Evolutionary conservation across 2,113 vertebrate species (phyloP).

Genomic region (Hystrix brachyura): DNA sequence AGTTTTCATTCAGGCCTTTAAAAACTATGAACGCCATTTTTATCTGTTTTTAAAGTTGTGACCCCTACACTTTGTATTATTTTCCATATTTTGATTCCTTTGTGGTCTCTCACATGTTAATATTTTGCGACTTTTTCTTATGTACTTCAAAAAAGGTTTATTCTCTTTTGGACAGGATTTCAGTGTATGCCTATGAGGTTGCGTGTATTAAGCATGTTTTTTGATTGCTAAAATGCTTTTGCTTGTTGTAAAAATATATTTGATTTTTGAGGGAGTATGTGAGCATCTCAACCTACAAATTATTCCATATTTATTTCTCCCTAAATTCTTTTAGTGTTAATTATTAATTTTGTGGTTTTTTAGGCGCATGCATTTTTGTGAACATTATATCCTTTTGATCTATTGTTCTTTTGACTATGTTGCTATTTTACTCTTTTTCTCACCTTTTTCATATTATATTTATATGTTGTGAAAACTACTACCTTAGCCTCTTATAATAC

Average conservation of each 20-base stretch:
- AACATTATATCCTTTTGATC: neutral
- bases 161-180: neutral
- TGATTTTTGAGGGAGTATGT: neutral
- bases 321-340: neutral
- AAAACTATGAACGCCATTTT: neutral
- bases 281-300: neutral
- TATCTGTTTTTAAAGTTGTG: neutral
- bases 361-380: neutral
- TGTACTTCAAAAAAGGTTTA: neutral
- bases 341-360: neutral
- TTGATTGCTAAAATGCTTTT: neutral
- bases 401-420: neutral
- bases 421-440: neutral
- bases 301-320: neutral
- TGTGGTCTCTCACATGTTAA: neutral
- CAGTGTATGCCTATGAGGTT: neutral
- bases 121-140: neutral
- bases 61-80: neutral
- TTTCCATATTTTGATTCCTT: neutral
- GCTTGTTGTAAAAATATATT: neutral
- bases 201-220: neutral
- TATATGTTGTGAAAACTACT: neutral
- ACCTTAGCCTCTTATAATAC: neutral
- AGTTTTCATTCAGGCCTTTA: neutral
- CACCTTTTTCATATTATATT: constrained; percentile 7